A percentile compares a stretch with the other conserved stretches of the same genome.
Conservation (phyloP, 2,888 invertebrate genomes). For the Catotricha subobsoleta region DNA sequence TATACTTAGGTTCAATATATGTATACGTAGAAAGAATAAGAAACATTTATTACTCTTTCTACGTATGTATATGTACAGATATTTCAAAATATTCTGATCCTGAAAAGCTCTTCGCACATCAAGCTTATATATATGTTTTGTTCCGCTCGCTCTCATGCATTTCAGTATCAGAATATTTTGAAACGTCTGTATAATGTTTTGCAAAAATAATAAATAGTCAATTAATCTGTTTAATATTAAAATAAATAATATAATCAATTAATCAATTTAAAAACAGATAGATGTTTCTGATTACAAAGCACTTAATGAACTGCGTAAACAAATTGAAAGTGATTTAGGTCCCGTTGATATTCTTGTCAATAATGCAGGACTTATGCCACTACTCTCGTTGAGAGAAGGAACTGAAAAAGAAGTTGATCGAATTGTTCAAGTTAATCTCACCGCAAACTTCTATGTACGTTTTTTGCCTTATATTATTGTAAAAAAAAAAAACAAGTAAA, state of each 20-base stretch:
- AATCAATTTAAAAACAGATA: conserved; percentile 13
- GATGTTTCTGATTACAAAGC: conserved; percentile 27
- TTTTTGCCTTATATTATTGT: too few species aligned
- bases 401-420: conserved; percentile 27
- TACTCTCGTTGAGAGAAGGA: conserved; percentile 24
- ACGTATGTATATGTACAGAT: too few species aligned
- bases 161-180: not conserved
- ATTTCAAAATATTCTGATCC: too few species aligned
- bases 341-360: conserved; percentile 31
- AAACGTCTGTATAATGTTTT: too few species aligned
- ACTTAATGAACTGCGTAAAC: conserved; percentile 21
- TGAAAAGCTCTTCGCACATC: too few species aligned
- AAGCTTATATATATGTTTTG: too few species aligned
- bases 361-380: conserved; percentile 30
- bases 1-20: too few species aligned
- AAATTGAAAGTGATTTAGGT: conserved; percentile 26
- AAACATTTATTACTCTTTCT: too few species aligned
- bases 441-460: conserved; percentile 31
- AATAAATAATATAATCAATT: not conserved
- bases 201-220: too few species aligned
- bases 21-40: too few species aligned
- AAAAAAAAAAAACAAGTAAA: not conserved
- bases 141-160: not conserved
- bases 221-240: too few species aligned
- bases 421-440: conserved; percentile 29